These are phyloP conservation scores for Melinaea marsaeus DNA, from an alignment of 2,888 invertebrate species.

Conservation along the genomic window DNA sequence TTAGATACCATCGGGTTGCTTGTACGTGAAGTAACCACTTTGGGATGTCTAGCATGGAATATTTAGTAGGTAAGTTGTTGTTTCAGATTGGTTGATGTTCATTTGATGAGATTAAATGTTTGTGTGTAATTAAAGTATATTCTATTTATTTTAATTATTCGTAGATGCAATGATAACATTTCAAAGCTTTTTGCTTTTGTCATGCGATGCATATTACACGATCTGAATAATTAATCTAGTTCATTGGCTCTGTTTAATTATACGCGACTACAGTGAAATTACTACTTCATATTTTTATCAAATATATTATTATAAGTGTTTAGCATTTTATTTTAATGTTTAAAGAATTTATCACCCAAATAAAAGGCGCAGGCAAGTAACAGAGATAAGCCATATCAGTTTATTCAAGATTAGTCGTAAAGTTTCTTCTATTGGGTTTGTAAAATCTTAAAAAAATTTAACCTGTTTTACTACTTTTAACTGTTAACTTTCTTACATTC, in stretches of 20 bases:
- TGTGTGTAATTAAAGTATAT: not conserved
- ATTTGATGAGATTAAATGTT: not conserved
- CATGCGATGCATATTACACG: not conserved
- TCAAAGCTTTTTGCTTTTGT: slow-evolving; percentile 2
- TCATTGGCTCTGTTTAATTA: slow-evolving; percentile 21
- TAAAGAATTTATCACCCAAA: not conserved
- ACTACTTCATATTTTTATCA: not conserved
- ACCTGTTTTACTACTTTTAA: not conserved
- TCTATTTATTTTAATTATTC: not conserved
- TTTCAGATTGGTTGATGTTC: not conserved
- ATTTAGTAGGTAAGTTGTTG: not conserved
- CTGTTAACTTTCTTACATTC: too few species aligned
- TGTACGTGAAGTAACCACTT: slow-evolving; percentile 26
- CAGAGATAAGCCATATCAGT: slow-evolving; percentile 6
- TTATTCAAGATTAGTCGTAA: not conserved
- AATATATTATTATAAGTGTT: too few species aligned
- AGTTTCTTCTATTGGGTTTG: slow-evolving; percentile 2
- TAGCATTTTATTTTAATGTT: not conserved
- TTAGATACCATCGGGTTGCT: slow-evolving; percentile 26
- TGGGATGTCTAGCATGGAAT: slow-evolving; percentile 13
- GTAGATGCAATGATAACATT: not conserved
- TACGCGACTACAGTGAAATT: slow-evolving; percentile 2
- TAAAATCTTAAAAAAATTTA: not conserved
- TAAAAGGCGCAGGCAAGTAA: slow-evolving; percentile 3
- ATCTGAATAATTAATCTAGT: slow-evolving; percentile 18